These are phyloP conservation scores for Sebastes diploproa DNA, from an alignment of 2,797 vertebrate species.

Conservation along the genomic window DNA sequence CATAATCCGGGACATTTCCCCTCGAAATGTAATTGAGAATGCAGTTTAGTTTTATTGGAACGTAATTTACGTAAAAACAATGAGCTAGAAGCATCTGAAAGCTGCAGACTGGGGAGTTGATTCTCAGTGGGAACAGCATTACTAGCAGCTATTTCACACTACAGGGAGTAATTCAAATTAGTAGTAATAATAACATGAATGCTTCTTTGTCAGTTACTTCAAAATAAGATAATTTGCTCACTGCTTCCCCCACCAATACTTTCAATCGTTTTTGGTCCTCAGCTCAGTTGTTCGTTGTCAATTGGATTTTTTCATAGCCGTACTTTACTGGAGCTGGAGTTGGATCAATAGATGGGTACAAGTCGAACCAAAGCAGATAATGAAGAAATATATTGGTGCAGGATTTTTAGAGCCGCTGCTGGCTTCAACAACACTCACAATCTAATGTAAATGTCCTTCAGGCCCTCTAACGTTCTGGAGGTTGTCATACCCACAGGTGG, in stretches of 20 bases:
- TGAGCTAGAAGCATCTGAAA: constrained; percentile 5
- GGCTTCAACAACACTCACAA: neutral
- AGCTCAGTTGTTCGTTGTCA: neutral
- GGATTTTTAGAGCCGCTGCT: neutral
- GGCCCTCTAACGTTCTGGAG: neutral
- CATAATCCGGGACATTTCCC: too few relatives aligned
- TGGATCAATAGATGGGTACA: neutral
- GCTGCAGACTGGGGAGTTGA: constrained; percentile 2
- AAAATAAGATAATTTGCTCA: constrained; percentile 12
- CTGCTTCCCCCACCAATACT: neutral
- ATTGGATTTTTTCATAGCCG: neutral
- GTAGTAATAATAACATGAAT: constrained; percentile 3
- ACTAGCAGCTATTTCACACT: neutral
- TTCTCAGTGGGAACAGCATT: constrained; percentile 16
- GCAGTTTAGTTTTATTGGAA: too few relatives aligned
- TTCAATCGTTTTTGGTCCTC: neutral
- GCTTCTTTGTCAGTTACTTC: constrained; percentile 9
- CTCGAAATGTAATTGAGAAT: too few relatives aligned
- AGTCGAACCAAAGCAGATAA: neutral
- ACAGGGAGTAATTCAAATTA: constrained; percentile 22
- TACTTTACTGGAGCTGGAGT: neutral
- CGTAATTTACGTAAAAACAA: neutral
- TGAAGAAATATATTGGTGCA: neutral
- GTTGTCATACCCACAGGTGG: neutral
- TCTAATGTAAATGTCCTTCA: neutral